phyloP scores from a whole-genome alignment of 2,113 vertebrate species.

The Indicator maculatus region DNA sequence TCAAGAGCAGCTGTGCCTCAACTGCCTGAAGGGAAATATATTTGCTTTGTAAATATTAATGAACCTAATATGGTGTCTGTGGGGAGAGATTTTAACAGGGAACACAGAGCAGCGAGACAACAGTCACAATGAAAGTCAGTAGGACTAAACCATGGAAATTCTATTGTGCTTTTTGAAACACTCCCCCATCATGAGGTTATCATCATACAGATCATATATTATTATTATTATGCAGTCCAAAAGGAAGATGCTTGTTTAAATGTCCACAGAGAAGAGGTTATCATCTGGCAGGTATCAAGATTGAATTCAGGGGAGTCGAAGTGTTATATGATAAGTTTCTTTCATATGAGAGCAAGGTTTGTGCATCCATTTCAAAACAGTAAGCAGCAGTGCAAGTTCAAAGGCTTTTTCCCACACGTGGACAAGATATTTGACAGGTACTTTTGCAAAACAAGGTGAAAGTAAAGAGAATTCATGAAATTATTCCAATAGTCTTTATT shows the following conservation, averaged over 20 bases:
- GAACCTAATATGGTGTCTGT: background rate
- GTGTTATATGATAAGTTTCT: background rate
- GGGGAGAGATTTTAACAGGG: background rate
- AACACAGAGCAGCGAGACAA: background rate
- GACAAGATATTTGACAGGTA: background rate
- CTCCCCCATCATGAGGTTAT: background rate
- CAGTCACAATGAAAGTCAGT: background rate
- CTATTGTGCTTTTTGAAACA: background rate
- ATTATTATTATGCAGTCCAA: background rate
- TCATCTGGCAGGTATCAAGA: background rate
- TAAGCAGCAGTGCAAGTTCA: background rate
- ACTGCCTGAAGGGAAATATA: background rate
- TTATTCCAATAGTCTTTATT: background rate
- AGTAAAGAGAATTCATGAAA: background rate
- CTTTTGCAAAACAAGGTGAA: background rate
- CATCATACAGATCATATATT: background rate
- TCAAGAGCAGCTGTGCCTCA: background rate
- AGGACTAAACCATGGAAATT: background rate
- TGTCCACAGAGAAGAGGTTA: background rate
- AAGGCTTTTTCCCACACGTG: background rate
- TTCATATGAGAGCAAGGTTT: background rate
- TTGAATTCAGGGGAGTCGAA: background rate
- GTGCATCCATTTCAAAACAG: background rate
- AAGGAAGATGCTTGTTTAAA: constrained; percentile 9
- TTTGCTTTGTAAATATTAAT: constrained; percentile 25